Evolutionary conservation across 2,113 vertebrate species (phyloP).

Genomic region (Jacana jacana): DNA sequence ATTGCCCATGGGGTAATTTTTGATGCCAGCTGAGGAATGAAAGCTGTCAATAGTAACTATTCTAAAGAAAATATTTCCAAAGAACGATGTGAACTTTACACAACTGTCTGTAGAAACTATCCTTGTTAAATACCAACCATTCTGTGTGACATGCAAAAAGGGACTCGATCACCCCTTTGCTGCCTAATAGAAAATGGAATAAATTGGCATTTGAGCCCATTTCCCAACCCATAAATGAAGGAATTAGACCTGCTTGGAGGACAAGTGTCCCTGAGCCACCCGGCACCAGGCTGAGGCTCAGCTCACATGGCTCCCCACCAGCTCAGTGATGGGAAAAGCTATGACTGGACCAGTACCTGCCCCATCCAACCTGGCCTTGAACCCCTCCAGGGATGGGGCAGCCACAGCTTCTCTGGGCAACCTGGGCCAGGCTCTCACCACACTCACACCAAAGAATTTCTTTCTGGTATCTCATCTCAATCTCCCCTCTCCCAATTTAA

Average conservation of each 20-base stretch:
- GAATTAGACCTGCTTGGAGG: not conserved
- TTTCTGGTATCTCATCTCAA: no score
- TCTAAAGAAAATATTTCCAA: not conserved
- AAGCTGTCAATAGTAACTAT: accelerated
- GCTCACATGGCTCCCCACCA: not conserved
- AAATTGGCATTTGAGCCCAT: not conserved
- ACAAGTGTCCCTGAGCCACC: not conserved
- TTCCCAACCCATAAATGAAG: not conserved
- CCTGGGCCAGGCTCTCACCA: no score
- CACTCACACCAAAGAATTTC: no score
- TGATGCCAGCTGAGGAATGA: accelerated
- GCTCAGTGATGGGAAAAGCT: not conserved
- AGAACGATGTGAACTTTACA: accelerated
- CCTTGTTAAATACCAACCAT: accelerated
- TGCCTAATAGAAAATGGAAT: not conserved
- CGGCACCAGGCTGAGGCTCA: not conserved
- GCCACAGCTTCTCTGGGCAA: no score
- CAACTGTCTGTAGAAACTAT: not conserved
- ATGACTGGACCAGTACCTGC: not conserved
- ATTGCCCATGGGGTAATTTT: accelerated
- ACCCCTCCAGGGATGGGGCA: no score
- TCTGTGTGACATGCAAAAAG: not conserved
- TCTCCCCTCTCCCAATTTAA: no score
- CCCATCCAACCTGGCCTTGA: no score
- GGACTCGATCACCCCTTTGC: not conserved